Percentiles rank a stretch among this genome's conserved stretches.
phyloP scores from a whole-genome alignment of 2,113 vertebrate species.

The Protobothrops flavoviridis region DNA sequence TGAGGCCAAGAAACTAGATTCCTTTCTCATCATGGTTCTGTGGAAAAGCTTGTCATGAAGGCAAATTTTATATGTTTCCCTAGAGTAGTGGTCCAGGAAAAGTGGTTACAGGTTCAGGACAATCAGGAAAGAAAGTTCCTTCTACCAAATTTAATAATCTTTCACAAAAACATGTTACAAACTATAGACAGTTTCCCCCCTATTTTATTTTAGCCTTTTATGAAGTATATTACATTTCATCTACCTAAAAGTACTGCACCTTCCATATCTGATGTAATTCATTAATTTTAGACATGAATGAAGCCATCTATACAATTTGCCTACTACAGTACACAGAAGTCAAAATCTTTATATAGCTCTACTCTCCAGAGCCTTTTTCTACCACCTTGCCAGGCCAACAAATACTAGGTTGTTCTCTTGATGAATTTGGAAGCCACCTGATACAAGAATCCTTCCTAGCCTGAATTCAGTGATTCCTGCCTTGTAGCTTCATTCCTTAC shows the following conservation, averaged over 20 bases:
- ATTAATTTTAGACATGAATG: not conserved
- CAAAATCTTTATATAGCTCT: not conserved
- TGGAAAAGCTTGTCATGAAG: not conserved
- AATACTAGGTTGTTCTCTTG: not conserved
- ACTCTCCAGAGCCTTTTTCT: not conserved
- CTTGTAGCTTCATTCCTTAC: not conserved
- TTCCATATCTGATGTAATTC: not conserved
- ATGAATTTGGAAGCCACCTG: not conserved
- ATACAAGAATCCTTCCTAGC: not conserved
- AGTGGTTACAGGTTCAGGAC: not conserved
- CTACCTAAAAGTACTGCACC: not conserved
- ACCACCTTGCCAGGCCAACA: not conserved
- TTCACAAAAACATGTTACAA: not conserved
- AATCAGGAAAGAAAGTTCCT: not conserved
- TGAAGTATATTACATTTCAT: not conserved
- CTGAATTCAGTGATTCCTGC: not conserved
- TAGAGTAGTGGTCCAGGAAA: not conserved
- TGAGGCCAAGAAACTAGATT: not conserved
- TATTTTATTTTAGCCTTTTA: not conserved
- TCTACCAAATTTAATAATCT: not conserved
- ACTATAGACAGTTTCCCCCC: not conserved
- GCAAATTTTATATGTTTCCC: not conserved
- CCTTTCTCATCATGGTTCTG: not conserved
- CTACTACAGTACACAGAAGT: not conserved
- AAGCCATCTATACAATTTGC: not conserved